phyloP scores from a whole-genome alignment of 2,888 invertebrate genomes.

The Archaeoteleia sp. region DNA sequence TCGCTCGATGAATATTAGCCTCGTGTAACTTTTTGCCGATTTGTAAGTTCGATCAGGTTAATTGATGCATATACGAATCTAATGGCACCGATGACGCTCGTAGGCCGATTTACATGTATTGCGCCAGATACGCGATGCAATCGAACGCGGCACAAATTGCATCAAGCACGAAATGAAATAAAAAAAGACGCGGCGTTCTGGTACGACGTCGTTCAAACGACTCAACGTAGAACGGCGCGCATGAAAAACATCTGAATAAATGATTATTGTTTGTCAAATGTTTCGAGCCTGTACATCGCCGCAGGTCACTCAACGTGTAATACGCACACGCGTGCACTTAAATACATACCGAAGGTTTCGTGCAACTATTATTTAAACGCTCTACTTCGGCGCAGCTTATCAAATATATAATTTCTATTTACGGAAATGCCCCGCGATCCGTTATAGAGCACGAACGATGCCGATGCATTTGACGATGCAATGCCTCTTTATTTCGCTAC shows the following conservation, averaged over 20 bases:
- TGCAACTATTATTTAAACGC: conserved; percentile 69
- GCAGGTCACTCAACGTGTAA: conserved; percentile 23
- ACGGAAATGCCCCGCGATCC: conserved; percentile 62
- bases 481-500: conserved; percentile 48
- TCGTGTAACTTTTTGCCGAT: conserved; percentile 38
- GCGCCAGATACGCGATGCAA: conserved; percentile 17
- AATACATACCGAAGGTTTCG: conserved; percentile 42
- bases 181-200: conserved; percentile 13
- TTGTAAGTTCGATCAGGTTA: conserved; percentile 47
- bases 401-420: conserved; percentile 71
- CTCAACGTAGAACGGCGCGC: conserved; percentile 28
- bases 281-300: conserved; percentile 61
- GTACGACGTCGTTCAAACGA: conserved; percentile 15
- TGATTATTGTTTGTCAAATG: conserved; percentile 74
- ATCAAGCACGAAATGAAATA: background rate
- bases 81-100: conserved; percentile 33
- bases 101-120: conserved; percentile 8
- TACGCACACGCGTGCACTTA: conserved; percentile 49
- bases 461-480: conserved; percentile 48
- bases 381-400: conserved; percentile 70
- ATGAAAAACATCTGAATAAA: conserved; percentile 75
- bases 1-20: conserved; percentile 26
- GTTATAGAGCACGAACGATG: conserved; percentile 45
- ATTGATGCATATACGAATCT: conserved; percentile 38
- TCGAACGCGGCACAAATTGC: conserved; percentile 9